Conservation (phyloP, 1,140 invertebrate genomes). For the Mercenaria mercenaria region DNA sequence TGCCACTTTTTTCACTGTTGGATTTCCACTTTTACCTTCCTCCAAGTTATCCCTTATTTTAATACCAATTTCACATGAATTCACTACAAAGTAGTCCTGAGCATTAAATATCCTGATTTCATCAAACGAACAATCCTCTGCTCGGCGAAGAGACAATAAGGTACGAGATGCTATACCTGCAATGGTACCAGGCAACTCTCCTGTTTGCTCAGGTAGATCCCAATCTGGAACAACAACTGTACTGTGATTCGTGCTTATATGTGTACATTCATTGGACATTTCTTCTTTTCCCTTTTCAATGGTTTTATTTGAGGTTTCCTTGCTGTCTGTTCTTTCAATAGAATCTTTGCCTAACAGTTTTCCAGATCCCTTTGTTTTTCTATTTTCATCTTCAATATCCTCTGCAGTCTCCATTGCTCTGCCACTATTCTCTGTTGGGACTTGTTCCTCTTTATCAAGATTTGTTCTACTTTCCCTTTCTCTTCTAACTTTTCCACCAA, state of each 20-base stretch:
- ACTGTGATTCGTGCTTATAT: background rate
- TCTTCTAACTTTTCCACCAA: background rate
- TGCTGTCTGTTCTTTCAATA: background rate
- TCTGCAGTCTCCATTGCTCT: background rate
- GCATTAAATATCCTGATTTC: conserved; percentile 67
- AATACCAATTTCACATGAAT: conserved; percentile 52
- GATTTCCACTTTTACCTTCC: conserved; percentile 19
- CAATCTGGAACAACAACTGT: conserved; percentile 9
- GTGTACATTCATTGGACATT: background rate
- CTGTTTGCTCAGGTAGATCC: background rate
- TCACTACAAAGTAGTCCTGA: conserved; percentile 70
- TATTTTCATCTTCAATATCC: background rate
- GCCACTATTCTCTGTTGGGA: background rate
- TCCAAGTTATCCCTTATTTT: conserved; percentile 30
- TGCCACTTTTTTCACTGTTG: background rate
- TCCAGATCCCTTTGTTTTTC: background rate
- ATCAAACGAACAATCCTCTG: conserved; percentile 52
- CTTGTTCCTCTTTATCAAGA: background rate
- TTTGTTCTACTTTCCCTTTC: no score
- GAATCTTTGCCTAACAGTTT: background rate
- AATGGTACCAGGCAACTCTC: background rate
- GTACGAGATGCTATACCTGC: conserved; percentile 55
- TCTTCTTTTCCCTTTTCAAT: background rate
- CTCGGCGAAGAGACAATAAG: conserved; percentile 45
- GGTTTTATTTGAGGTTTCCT: background rate